phyloP scores from a whole-genome alignment of 2,113 vertebrate species.

The Atrichornis clamosus region DNA sequence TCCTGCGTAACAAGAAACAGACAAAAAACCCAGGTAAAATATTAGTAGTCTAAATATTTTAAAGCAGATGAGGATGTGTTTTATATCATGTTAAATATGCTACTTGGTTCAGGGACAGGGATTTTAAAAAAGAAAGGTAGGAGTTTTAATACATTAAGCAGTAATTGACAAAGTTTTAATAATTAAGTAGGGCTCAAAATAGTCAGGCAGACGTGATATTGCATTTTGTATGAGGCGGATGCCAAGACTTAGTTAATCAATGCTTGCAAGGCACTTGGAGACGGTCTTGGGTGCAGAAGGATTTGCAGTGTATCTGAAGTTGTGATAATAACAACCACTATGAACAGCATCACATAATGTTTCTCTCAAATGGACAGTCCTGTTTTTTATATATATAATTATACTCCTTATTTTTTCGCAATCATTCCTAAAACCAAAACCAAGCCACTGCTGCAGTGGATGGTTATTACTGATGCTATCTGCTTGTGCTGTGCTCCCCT shows the following conservation, averaged over 20 bases:
- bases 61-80: background rate
- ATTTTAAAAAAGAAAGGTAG: background rate
- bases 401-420: background rate
- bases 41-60: background rate
- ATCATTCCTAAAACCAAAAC: background rate
- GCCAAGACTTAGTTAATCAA: background rate
- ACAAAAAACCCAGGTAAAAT: background rate
- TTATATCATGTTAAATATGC: background rate
- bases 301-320: background rate
- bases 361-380: background rate
- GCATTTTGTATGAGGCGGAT: background rate
- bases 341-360: background rate
- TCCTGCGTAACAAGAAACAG: background rate
- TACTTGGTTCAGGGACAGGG: background rate
- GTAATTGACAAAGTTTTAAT: background rate
- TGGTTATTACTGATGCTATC: conserved; percentile 16
- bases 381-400: background rate
- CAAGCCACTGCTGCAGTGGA: background rate
- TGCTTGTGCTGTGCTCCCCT: background rate
- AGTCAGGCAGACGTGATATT: background rate
- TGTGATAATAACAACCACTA: background rate
- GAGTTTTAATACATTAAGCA: background rate
- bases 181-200: background rate
- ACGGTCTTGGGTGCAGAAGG: background rate
- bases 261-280: background rate